Base-by-base conservation (phyloP, 2,797 vertebrate species). In the Lacerta agilis region DNA sequence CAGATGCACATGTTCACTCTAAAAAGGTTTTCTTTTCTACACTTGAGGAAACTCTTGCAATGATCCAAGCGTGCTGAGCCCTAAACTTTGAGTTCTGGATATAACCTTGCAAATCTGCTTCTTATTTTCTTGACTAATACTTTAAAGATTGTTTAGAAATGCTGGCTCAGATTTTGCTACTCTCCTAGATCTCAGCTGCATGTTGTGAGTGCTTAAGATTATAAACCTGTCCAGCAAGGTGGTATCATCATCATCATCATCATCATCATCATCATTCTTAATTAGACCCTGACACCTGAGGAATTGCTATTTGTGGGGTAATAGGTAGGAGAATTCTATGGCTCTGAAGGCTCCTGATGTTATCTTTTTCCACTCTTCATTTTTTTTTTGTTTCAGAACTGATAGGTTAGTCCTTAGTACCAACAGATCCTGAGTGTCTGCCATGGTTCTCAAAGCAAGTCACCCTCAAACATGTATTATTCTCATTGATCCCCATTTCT, bases 121-220 rank as follows among this genome's bases (percentile, higher is more conserved):
- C 87, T 94, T 87, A 94, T 9, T 91, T 89, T 91, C 80, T 76
- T 83, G 86, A 89, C 94, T 93, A 94, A 94, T 94, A 94, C 93
- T 93, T 94, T 84, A 94, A 90, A 91, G 90, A 92, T 88, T 64
- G 58, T 92, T 94, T 93, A 87, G 84, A 85, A 91, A 89, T 82
- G 92, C 76, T 0, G 0, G 43, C 61, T 90, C 86, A 82, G 80
- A 88, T 49, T 88, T 45, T 7, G 2, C 84, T 81, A 38, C 29
- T 84, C 0, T 0, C 43, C 45, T 49, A 20, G 78, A 58, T 43
- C 36, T 43, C 89, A 83, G 67, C 61, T 86, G 78, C 81, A 89
- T 89, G 75, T 23, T 0, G 0, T 89, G 87, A 83, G 76, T 5
- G 0, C 69, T 27, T 72, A 38, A 83, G 43, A 58, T 78, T 11